Evolutionary conservation across 2,113 vertebrate genomes (phyloP).

Genomic region (Calypte anna): DNA sequence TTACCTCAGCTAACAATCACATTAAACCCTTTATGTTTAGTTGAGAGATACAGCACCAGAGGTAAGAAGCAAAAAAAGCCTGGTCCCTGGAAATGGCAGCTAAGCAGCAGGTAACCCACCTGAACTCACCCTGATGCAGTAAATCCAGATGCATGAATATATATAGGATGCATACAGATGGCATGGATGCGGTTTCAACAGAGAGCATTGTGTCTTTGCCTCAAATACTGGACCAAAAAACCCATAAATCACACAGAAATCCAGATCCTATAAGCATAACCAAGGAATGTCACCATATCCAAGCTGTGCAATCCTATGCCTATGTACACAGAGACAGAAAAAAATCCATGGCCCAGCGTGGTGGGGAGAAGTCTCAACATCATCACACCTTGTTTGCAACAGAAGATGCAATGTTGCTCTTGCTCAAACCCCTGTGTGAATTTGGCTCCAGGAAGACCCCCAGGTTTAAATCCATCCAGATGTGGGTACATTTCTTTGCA

Average conservation of each 20-base stretch:
- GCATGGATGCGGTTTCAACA: neutral
- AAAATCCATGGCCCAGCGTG: neutral
- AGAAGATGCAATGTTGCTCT: neutral
- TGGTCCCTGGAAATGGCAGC: slow-evolving; percentile 46
- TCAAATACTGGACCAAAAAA: neutral
- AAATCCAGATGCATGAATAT: neutral
- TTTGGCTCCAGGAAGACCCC: neutral
- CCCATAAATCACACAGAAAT: neutral
- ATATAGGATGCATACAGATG: neutral
- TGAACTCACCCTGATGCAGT: neutral
- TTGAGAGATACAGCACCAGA: slow-evolving; percentile 59
- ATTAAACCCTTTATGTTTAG: slow-evolving; percentile 6
- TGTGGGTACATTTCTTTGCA: neutral
- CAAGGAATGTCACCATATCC: neutral
- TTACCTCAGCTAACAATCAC: slow-evolving; percentile 36
- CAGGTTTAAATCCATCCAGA: neutral
- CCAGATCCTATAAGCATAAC: neutral
- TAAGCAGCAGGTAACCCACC: slow-evolving; percentile 44
- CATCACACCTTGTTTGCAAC: neutral
- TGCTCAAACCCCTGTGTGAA: neutral
- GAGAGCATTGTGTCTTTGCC: neutral
- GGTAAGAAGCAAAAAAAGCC: slow-evolving; percentile 59
- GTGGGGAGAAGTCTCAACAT: neutral
- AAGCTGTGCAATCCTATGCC: neutral
- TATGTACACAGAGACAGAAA: neutral